Percentiles rank a stretch among this genome's conserved stretches.
phyloP scores from a whole-genome alignment of 1,140 invertebrate genomes.

The Helicoverpa armigera region DNA sequence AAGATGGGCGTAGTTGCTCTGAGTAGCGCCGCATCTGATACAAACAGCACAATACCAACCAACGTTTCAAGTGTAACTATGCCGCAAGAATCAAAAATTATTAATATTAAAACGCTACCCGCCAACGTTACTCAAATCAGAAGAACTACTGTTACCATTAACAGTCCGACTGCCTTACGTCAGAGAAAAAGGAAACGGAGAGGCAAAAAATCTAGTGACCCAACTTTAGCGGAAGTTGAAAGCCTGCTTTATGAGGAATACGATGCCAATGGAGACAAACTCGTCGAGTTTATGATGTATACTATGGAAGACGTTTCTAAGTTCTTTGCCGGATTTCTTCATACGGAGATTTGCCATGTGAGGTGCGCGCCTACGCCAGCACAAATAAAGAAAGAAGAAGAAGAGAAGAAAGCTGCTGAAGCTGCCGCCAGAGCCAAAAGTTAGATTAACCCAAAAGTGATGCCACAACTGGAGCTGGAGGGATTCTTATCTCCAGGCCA shows the following conservation, averaged over 20 bases:
- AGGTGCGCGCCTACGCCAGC: slow-evolving; percentile 40
- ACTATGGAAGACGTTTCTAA: slow-evolving; percentile 65
- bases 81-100: not conserved
- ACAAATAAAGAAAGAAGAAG: too few species aligned
- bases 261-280: slow-evolving; percentile 55
- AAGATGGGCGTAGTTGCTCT: not conserved
- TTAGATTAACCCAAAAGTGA: slow-evolving; percentile 61
- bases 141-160: slow-evolving; percentile 33
- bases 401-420: too few species aligned
- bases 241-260: slow-evolving; percentile 66
- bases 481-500: slow-evolving; percentile 53
- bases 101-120: not conserved
- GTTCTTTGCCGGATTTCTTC: slow-evolving; percentile 65
- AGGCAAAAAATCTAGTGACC: not conserved
- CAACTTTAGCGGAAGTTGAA: slow-evolving; percentile 36
- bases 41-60: not conserved
- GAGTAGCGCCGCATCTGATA: too few species aligned
- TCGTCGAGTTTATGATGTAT: slow-evolving; percentile 65
- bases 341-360: slow-evolving; percentile 66
- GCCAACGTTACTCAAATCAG: not conserved
- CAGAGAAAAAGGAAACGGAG: not conserved
- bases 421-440: too few species aligned
- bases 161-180: not conserved
- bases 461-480: slow-evolving; percentile 59
- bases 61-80: not conserved